Conservation (phyloP, 2,797 vertebrate species). For the Rachycentron canadum region DNA sequence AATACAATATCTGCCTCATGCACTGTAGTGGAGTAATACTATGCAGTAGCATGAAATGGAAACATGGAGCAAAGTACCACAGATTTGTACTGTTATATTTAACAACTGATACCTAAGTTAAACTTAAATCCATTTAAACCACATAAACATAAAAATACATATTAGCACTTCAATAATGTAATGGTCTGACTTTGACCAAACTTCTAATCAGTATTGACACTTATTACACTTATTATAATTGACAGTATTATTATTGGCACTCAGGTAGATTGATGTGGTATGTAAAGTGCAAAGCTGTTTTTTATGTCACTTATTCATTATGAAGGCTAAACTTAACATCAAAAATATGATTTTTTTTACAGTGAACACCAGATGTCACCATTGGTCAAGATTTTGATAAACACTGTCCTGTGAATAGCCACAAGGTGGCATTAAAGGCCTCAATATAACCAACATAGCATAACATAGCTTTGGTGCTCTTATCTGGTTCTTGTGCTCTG, state of each 20-base stretch:
- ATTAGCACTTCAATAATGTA: not conserved
- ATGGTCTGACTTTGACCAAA: not conserved
- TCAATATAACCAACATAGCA: not conserved
- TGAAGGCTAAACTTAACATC: not conserved
- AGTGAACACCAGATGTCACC: slow-evolving; percentile 30
- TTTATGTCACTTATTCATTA: no score
- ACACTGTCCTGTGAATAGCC: not conserved
- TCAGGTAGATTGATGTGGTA: no score
- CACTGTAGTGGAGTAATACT: not conserved
- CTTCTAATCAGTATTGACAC: not conserved
- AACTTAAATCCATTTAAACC: not conserved
- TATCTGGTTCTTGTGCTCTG: fast-evolving
- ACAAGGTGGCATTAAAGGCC: slow-evolving; percentile 24
- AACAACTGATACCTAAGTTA: not conserved
- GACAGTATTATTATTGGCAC: no score
- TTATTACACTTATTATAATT: no score
- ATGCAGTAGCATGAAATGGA: not conserved
- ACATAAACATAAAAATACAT: not conserved
- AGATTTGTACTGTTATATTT: no score
- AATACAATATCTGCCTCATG: no score
- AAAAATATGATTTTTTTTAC: not conserved
- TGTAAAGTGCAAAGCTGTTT: no score
- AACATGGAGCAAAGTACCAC: not conserved
- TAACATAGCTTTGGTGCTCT: fast-evolving
- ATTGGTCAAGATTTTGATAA: not conserved